A percentile compares a stretch with the other conserved stretches of the same genome.
These are phyloP conservation scores for Dione juno DNA, from an alignment of 2,888 invertebrate genomes.

Conservation along the genomic window DNA sequence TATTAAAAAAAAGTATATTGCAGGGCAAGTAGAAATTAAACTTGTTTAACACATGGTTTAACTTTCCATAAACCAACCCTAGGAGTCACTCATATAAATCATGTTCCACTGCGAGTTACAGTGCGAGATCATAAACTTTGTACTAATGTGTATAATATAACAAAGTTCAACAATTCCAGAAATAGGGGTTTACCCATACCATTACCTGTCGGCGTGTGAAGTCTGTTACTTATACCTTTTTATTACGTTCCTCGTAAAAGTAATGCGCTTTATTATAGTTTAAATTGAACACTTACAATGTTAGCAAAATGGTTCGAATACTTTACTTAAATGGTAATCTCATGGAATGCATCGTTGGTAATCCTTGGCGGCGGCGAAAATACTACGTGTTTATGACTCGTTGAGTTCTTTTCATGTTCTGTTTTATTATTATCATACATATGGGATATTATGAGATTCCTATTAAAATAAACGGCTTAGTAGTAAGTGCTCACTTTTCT, in stretches of 20 bases:
- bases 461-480: neutral
- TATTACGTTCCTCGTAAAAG: conserved; percentile 31
- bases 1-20: too few relatives aligned
- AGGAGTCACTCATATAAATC: conserved; percentile 20
- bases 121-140: conserved; percentile 13
- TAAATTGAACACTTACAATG: conserved; percentile 30
- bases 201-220: conserved; percentile 29
- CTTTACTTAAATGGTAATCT: conserved; percentile 22
- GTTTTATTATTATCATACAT: neutral
- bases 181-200: conserved; percentile 19
- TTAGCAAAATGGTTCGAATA: conserved; percentile 15
- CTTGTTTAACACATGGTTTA: neutral
- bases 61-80: conserved; percentile 9
- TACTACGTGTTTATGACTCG: conserved; percentile 3
- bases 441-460: neutral
- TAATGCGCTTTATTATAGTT: conserved; percentile 28
- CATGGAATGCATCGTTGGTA: conserved; percentile 20
- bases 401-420: conserved; percentile 3
- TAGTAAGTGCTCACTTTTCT: neutral
- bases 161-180: conserved; percentile 30
- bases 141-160: conserved; percentile 17
- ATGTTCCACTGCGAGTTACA: neutral
- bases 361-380: neutral
- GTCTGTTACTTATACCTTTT: conserved; percentile 31
- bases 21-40: neutral